A percentile compares a stretch with the other conserved stretches of the same genome.
phyloP scores from a whole-genome alignment of 2,888 invertebrate genomes.

The Nineta flava region DNA sequence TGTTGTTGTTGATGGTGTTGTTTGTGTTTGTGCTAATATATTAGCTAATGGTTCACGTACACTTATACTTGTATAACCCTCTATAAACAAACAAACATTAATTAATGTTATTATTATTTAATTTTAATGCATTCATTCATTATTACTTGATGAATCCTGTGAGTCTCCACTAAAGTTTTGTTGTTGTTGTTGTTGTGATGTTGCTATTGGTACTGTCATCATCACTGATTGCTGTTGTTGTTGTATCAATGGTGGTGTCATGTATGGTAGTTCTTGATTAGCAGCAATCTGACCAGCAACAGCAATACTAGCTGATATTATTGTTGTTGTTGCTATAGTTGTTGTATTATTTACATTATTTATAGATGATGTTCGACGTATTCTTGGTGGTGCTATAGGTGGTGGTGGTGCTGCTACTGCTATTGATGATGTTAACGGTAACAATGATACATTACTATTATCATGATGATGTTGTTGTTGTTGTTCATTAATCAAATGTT shows the following conservation, averaged over 20 bases:
- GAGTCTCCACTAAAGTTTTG: slow-evolving; percentile 79
- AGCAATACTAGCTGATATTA: slow-evolving; percentile 71
- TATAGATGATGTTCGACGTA: slow-evolving; percentile 32
- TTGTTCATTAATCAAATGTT: no score
- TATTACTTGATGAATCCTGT: slow-evolving; percentile 66
- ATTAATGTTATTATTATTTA: slow-evolving; percentile 4
- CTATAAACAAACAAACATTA: slow-evolving; percentile 29
- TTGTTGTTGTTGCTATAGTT: slow-evolving; percentile 2
- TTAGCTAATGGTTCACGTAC: slow-evolving; percentile 76
- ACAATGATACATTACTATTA: no score
- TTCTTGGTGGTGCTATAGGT: slow-evolving; percentile 33
- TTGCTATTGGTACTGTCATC: slow-evolving; percentile 66
- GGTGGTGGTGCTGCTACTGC: slow-evolving; percentile 9
- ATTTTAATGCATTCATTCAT: background rate
- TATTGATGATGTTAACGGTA: no score
- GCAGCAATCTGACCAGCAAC: slow-evolving; percentile 75
- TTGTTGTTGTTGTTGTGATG: slow-evolving; percentile 16
- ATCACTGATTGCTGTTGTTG: slow-evolving; percentile 71
- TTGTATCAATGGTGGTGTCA: slow-evolving; percentile 59
- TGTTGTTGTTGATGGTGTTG: slow-evolving; percentile 21
- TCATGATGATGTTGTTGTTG: no score
- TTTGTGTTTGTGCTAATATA: slow-evolving; percentile 49
- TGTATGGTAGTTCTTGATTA: slow-evolving; percentile 76
- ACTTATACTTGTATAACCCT: slow-evolving; percentile 84
- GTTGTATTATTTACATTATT: slow-evolving; percentile 23